Evolutionary conservation across 2,113 vertebrate genomes (phyloP).

Genomic region (Aegithalos caudatus): DNA sequence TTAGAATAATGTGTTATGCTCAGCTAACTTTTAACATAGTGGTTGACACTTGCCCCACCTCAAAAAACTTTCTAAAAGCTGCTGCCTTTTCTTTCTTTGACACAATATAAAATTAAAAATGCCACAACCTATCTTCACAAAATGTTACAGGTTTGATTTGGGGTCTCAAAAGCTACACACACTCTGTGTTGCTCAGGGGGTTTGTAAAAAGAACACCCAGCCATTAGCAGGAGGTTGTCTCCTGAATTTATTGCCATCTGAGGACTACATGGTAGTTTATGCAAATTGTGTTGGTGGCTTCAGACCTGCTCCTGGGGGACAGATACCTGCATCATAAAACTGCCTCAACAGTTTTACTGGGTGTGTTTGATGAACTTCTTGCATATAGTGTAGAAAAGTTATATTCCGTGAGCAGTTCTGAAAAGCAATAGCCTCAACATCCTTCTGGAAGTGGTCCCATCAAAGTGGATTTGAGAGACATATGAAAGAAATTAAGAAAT

Average conservation of each 20-base stretch:
- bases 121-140: neutral
- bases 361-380: neutral
- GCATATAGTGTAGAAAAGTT: neutral
- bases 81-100: neutral
- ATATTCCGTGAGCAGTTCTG: neutral
- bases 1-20: slow-evolving; percentile 26
- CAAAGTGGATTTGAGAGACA: neutral
- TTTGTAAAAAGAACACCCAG: neutral
- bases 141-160: neutral
- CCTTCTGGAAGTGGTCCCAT: neutral
- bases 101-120: neutral
- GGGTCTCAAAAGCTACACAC: neutral
- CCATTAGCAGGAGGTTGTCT: neutral
- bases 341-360: neutral
- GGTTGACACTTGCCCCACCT: neutral
- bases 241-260: neutral
- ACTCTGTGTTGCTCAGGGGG: neutral
- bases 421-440: neutral
- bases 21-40: slow-evolving; percentile 16
- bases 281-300: neutral
- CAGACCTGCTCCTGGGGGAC: neutral
- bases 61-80: neutral
- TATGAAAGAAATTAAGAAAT: too few relatives aligned
- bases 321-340: neutral
- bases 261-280: neutral